A percentile compares a stretch with the other conserved stretches of the same genome.
These are phyloP conservation scores for Phoxinus dragarum DNA, from an alignment of 2,797 vertebrate genomes.

Conservation along the genomic window DNA sequence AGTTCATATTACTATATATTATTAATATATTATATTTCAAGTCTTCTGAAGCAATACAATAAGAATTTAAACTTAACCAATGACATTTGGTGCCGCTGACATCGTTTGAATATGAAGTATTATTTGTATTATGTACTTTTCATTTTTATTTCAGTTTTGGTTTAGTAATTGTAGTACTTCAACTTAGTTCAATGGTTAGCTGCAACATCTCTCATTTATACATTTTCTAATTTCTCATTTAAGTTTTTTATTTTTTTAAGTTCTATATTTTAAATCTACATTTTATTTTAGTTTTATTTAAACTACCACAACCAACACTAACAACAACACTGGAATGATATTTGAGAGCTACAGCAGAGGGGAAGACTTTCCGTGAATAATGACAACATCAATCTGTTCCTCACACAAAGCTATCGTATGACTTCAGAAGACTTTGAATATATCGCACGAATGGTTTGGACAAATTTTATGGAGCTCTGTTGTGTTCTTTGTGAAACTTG, in stretches of 20 bases:
- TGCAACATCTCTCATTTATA: background rate
- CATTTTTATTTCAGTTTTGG: background rate
- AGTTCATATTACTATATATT: background rate
- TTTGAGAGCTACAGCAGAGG: background rate
- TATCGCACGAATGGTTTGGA: background rate
- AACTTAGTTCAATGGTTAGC: background rate
- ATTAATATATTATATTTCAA: background rate
- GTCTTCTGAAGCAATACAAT: background rate
- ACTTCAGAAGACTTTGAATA: background rate
- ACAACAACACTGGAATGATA: background rate
- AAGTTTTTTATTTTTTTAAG: background rate
- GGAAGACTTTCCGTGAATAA: background rate
- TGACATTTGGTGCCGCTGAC: background rate
- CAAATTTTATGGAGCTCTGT: background rate
- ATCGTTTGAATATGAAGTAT: background rate
- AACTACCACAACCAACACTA: background rate
- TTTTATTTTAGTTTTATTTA: background rate
- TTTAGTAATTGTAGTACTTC: background rate
- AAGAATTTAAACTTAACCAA: background rate
- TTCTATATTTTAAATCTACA: background rate
- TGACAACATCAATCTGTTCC: background rate
- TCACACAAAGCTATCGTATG: background rate
- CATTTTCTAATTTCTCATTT: background rate
- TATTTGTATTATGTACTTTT: background rate
- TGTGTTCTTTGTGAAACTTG: background rate